Evolutionary conservation across 2,888 invertebrate genomes (phyloP), one percentile per base, ranked within the genome.

Genomic region (Drosophila algonquin): DNA sequence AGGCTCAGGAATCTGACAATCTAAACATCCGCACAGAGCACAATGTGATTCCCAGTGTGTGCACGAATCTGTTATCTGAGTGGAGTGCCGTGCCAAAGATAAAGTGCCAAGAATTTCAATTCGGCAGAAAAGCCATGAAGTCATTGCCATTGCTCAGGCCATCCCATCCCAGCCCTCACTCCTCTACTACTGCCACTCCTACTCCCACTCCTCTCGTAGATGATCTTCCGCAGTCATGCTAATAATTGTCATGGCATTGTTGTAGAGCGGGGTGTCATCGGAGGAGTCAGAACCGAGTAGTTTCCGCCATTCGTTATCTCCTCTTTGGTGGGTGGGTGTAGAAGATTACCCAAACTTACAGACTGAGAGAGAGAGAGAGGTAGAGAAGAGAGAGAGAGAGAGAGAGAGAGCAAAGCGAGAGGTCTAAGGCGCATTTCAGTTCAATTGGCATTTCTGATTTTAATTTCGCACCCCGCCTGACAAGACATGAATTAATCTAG

Each of bases 401-500:
- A 14, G 40, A 30, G 57, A 50, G 8, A 32, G 54, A 14, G 40
- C 18, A 9, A 47, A 30, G 40, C 35, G 12, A 14, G 35, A 12
- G 35, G 12, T 52, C 55, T 71, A 80, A 77, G 68, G 80, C 77
- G 80, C 59, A 75, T 61, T 73, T 61, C 61, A 67, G 58, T 73
- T 52, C 71, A 63, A 64, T 69, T 58, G 73, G 64, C 76, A 57
- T 51, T 73, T 72, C 75, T 50, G 60, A 73, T 68, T 70, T 69
- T 24, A 63, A 76, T 80, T 86, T 79, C 59, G 75, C 70, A 74
- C 48, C 60, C 4, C 45, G 21, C 35, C 14, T 57, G 67, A 75
- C 68, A 77, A 67, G 64, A 87, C 83, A 83, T 73, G 71, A 65
- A 87, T 80, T 88, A 89, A 88, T 87, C 87, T 82, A 69, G 78